A percentile compares a stretch with the other conserved stretches of the same genome.
Conservation (phyloP, 2,888 invertebrate species). For the Hydrotaea diabolus region DNA sequence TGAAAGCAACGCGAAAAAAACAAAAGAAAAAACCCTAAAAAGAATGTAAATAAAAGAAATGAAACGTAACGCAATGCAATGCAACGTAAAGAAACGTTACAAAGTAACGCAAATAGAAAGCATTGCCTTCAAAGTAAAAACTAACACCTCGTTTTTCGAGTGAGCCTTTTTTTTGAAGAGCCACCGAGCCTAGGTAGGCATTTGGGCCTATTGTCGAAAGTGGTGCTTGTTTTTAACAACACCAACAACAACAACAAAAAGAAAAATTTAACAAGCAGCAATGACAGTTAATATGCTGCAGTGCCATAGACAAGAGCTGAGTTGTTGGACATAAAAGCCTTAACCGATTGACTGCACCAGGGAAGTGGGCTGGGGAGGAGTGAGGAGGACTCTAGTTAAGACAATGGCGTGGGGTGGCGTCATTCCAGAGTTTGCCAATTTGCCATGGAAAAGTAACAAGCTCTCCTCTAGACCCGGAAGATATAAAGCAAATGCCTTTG, state of each 20-base stretch:
- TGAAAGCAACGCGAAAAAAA: not conserved
- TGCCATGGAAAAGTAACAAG: too few species aligned
- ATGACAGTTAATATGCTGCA: conserved; percentile 15
- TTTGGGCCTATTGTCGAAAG: not conserved
- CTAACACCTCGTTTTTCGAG: conserved; percentile 35
- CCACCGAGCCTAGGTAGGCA: not conserved
- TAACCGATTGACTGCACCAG: too few species aligned
- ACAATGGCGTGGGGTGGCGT: too few species aligned
- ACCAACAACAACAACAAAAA: too few species aligned
- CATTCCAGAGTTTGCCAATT: too few species aligned
- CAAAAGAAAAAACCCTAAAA: not conserved
- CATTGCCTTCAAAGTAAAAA: conserved; percentile 34
- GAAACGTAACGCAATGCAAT: not conserved
- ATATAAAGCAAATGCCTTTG: too few species aligned
- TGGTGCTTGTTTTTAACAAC: conserved; percentile 1
- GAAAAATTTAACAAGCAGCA: not conserved
- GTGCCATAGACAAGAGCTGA: too few species aligned
- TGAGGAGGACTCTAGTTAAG: too few species aligned
- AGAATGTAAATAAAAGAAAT: not conserved
- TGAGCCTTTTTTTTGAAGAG: conserved; percentile 24
- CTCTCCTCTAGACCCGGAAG: too few species aligned
- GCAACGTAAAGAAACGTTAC: not conserved
- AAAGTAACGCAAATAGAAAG: conserved; percentile 34
- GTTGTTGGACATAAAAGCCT: too few species aligned
- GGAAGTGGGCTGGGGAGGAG: too few species aligned